Evolutionary conservation across 2,113 vertebrate species (phyloP).

Genomic region (Cryptomyrus ogoouensis): DNA sequence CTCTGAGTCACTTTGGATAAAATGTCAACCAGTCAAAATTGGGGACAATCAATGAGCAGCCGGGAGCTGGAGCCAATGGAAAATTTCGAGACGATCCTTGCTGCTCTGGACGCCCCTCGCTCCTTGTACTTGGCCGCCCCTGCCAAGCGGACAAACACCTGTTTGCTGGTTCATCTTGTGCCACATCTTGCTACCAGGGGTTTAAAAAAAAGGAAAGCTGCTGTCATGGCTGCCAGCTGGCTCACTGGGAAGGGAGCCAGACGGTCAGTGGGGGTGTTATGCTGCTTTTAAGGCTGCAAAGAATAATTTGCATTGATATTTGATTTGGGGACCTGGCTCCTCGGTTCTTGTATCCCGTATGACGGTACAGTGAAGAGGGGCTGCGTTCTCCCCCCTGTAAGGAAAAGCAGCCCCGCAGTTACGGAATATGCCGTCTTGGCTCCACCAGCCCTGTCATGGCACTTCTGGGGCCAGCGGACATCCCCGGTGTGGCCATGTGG

Average conservation of each 20-base stretch:
- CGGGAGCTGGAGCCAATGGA: not conserved
- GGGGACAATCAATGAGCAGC: not conserved
- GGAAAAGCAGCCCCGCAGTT: not conserved
- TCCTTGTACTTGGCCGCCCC: not conserved
- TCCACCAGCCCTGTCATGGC: not conserved
- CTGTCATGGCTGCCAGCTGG: not conserved
- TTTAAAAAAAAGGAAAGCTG: not conserved
- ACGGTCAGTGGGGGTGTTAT: not conserved
- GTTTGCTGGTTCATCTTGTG: slow-evolving; percentile 7
- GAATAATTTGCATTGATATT: slow-evolving; percentile 5
- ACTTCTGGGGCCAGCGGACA: not conserved
- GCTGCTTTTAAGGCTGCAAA: slow-evolving; percentile 1
- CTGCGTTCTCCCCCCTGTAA: not conserved
- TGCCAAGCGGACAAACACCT: slow-evolving; percentile 19
- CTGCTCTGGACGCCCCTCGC: slow-evolving; percentile 3
- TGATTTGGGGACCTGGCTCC: not conserved
- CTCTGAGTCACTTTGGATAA: not conserved
- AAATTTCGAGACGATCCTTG: slow-evolving; percentile 11
- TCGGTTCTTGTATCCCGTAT: not conserved
- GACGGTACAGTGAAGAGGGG: not conserved
- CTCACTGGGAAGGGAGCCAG: not conserved
- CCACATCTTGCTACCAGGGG: not conserved
- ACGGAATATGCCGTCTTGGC: not conserved
- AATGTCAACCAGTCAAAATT: not conserved
- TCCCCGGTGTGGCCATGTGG: not conserved